Base-by-base conservation (phyloP, 1,140 invertebrate species). In the Conus betulinus region DNA sequence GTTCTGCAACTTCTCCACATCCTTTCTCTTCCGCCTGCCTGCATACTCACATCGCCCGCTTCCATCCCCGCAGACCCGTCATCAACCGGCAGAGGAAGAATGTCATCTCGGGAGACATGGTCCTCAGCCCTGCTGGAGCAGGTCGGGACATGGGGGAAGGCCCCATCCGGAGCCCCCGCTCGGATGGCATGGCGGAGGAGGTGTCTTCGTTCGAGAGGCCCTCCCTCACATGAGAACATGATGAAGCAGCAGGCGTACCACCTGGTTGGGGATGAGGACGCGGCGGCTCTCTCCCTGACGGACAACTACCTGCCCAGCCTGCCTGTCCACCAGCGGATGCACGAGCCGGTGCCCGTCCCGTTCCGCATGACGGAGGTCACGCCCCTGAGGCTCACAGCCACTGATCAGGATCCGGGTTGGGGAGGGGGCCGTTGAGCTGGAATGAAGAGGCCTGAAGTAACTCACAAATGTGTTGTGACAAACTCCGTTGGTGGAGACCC, bases 321-420 rank as follows among this genome's bases (percentile, higher is more conserved):
- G 93, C 98, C 98, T 76, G 98, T 99, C 87, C 97, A 97, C 90
- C 97, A 97, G 91, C 97, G 97, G 94, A 96, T 98, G 90, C 97
- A 96, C 91, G 97, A 97, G 93, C 96, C 97, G 88, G 96, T 98
- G 91, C 98, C 97, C 88, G 97, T 98, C 87, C 98, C 98, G 93
- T 98, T 99, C 94, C 98, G 97, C 91, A 97, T 99, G 85, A 98
- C 97, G 93, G 98, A 98, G 89, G 97, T 98, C 84, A 88, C 89
- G 55, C 93, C 86, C 86, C 8, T 93, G 88, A 90, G 51, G 27
- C 13, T 15, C 5, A n/a, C 39, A 52, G 82, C 5, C 57, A 60
- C 57, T 60, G 57, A 15, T 60, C 57, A 11, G 8, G 57, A 15
- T 15, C 15, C 8, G 57, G 57, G 57, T 60, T 60, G 57, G 1